These are phyloP conservation scores for Poecilia velifera DNA, from an alignment of 2,797 vertebrate species.

Conservation along the genomic window DNA sequence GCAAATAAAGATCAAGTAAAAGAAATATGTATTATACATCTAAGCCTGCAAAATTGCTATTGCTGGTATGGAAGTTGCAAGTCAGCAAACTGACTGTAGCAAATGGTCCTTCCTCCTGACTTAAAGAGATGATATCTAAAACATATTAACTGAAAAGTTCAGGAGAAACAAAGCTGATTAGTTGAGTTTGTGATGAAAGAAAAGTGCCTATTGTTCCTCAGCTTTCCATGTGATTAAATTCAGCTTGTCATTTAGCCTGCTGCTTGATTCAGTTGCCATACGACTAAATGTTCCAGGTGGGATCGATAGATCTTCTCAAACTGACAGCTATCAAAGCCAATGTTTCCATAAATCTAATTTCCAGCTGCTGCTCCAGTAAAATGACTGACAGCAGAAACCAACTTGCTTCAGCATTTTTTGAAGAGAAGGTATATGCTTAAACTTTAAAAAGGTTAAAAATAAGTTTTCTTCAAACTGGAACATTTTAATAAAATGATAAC, in stretches of 20 bases:
- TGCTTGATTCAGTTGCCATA: constrained; percentile 18
- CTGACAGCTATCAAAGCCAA: constrained; percentile 17
- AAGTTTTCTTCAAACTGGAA: neutral
- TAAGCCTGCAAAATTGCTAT: constrained; percentile 21
- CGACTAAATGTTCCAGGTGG: constrained; percentile 14
- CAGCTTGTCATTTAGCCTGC: neutral
- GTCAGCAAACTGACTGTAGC: constrained; percentile 30
- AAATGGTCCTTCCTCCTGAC: constrained; percentile 27
- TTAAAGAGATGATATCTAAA: constrained; percentile 6
- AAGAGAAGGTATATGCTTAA: neutral
- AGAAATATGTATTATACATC: constrained; percentile 13
- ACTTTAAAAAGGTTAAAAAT: neutral
- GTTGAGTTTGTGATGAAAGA: constrained; percentile 11
- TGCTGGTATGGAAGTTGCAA: constrained; percentile 17
- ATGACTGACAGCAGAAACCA: constrained; percentile 11
- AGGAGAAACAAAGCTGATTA: constrained; percentile 21
- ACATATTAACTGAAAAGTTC: constrained; percentile 15
- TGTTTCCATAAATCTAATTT: constrained; percentile 15
- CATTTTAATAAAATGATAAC: neutral
- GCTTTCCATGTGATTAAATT: constrained; percentile 14
- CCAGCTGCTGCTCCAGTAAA: constrained; percentile 18
- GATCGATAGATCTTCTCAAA: constrained; percentile 38
- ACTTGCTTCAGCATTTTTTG: neutral
- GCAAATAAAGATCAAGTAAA: constrained; percentile 13
- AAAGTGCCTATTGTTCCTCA: constrained; percentile 11